Evolutionary conservation across 2,113 vertebrate species (phyloP).

Genomic region (Suncus etruscus): DNA sequence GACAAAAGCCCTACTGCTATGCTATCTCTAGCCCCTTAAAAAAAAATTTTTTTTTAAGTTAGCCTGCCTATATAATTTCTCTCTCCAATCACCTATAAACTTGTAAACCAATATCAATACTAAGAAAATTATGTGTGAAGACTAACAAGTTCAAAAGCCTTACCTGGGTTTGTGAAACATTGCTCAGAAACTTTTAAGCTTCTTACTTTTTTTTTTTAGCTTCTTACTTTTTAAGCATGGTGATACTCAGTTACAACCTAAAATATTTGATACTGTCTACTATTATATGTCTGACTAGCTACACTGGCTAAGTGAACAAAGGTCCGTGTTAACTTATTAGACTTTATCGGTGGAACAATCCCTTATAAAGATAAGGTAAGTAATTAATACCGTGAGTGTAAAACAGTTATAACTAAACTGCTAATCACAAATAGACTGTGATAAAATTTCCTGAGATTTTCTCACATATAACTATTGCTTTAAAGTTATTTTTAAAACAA

Average conservation of each 20-base stretch:
- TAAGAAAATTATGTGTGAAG: slow-evolving; percentile 18
- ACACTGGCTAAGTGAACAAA: neutral
- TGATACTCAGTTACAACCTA: neutral
- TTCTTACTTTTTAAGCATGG: slow-evolving; percentile 6
- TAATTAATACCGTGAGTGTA: neutral
- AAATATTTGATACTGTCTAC: slow-evolving; percentile 7
- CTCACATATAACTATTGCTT: neutral
- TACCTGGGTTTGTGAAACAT: slow-evolving; percentile 33
- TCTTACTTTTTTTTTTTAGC: slow-evolving; percentile 16
- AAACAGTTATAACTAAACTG: neutral
- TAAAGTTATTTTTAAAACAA: slow-evolving; percentile 47
- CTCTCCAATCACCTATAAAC: neutral
- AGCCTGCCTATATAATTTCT: neutral
- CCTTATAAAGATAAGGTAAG: neutral
- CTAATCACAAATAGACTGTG: neutral
- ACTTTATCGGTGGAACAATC: neutral
- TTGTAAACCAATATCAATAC: slow-evolving; percentile 3
- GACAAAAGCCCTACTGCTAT: too few relatives aligned
- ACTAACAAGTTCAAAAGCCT: slow-evolving; percentile 25
- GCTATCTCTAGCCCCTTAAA: too few relatives aligned
- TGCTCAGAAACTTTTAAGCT: neutral
- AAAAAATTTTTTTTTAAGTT: too few relatives aligned
- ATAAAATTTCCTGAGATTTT: neutral
- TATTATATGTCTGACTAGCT: neutral
- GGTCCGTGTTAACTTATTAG: neutral